Evolutionary conservation across 1,140 invertebrate species (phyloP).

Genomic region (Caenorhabditis briggsae): DNA sequence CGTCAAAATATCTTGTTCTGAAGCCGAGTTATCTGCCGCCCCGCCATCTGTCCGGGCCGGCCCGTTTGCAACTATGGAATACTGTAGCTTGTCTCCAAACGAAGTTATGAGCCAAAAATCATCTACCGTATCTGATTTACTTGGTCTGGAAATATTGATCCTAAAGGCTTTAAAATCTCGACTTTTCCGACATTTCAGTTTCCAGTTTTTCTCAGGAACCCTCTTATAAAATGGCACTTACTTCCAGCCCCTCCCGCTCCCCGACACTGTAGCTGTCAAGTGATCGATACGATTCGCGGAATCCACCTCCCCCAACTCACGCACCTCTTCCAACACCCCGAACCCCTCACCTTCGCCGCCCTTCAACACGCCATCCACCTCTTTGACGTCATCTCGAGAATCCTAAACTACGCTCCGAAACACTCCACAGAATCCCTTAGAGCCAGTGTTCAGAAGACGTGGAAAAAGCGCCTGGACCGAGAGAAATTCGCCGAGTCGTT

Average conservation of each 20-base stretch:
- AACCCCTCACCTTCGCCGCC: neutral
- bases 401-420: slow-evolving; percentile 14
- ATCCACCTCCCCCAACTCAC: neutral
- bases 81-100: no score
- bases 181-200: no score
- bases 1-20: no score
- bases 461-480: neutral
- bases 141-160: no score
- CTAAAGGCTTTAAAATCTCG: no score
- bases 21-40: no score
- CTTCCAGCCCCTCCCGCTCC: neutral
- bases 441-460: neutral
- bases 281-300: neutral
- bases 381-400: neutral
- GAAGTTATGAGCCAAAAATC: no score
- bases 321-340: neutral
- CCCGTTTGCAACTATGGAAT: no score
- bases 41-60: no score
- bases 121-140: no score
- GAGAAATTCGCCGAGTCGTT: neutral
- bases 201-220: no score
- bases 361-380: neutral
- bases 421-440: neutral
- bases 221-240: neutral
- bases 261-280: slow-evolving; percentile 4